Percentiles rank a stretch among this genome's conserved stretches.
Conservation (phyloP, 2,888 invertebrate species). For the Tiliacea citrago region DNA sequence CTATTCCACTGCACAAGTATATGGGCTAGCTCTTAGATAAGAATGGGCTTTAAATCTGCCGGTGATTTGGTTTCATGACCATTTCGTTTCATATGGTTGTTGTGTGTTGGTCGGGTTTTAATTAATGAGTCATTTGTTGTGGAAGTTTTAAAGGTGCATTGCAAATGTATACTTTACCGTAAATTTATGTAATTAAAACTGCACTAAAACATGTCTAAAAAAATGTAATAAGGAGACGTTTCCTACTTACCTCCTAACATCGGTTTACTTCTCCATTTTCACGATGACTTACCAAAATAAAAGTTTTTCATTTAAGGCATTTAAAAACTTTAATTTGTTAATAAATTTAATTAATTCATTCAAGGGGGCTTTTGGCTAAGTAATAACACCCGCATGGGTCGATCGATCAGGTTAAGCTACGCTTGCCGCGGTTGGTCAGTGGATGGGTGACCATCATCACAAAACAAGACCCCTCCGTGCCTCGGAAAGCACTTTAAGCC, state of each 20-base stretch:
- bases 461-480: no score
- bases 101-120: neutral
- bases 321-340: no score
- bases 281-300: neutral
- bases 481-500: neutral
- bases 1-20: constrained; percentile 42
- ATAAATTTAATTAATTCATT: no score
- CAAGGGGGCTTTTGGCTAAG: neutral
- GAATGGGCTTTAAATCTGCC: constrained; percentile 46
- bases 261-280: neutral
- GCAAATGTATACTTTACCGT: neutral
- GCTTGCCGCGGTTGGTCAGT: neutral
- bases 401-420: neutral
- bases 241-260: neutral
- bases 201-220: neutral
- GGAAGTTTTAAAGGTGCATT: neutral
- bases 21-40: constrained; percentile 48
- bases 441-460: neutral
- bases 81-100: constrained; percentile 10
- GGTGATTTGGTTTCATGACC: constrained; percentile 18
- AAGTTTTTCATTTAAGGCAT: neutral
- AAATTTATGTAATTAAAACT: neutral
- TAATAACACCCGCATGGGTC: neutral
- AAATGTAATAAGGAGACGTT: neutral
- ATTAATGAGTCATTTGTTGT: neutral